A percentile compares a stretch with the other conserved stretches of the same genome.
Evolutionary conservation across 2,888 invertebrate species (phyloP).

Genomic region (Nephrotoma guestfalica): DNA sequence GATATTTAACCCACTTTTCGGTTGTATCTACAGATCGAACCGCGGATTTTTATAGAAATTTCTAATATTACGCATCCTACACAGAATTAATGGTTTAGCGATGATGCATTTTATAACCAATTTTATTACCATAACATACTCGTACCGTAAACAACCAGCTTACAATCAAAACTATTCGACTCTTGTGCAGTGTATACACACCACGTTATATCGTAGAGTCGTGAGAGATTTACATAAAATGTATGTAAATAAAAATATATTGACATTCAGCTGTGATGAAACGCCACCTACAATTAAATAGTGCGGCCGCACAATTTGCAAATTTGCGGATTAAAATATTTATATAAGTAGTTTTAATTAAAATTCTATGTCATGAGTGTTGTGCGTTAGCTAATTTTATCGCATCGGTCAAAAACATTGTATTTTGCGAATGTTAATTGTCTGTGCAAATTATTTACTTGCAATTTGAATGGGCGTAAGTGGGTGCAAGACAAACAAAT

Average conservation of each 20-base stretch:
- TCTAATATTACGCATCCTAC: not conserved
- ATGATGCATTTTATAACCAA: not conserved
- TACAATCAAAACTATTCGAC: not conserved
- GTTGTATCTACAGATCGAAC: not conserved
- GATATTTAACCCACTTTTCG: not conserved
- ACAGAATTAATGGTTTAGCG: not conserved
- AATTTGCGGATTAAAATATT: not conserved
- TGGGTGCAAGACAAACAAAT: no score
- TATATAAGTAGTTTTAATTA: not conserved
- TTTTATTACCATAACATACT: not conserved
- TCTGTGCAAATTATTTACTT: no score
- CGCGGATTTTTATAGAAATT: not conserved
- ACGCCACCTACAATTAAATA: not conserved
- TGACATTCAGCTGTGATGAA: not conserved
- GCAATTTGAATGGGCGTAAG: no score
- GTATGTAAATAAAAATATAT: not conserved
- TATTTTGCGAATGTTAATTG: no score
- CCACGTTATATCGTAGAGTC: not conserved
- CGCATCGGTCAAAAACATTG: no score
- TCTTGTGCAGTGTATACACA: not conserved
- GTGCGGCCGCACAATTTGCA: not conserved
- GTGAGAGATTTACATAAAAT: not conserved
- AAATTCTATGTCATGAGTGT: not conserved
- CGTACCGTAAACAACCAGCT: not conserved
- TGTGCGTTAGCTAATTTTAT: no score